Base-by-base conservation (phyloP, 2,888 invertebrate genomes). In the Hyposoter dolosus region DNA sequence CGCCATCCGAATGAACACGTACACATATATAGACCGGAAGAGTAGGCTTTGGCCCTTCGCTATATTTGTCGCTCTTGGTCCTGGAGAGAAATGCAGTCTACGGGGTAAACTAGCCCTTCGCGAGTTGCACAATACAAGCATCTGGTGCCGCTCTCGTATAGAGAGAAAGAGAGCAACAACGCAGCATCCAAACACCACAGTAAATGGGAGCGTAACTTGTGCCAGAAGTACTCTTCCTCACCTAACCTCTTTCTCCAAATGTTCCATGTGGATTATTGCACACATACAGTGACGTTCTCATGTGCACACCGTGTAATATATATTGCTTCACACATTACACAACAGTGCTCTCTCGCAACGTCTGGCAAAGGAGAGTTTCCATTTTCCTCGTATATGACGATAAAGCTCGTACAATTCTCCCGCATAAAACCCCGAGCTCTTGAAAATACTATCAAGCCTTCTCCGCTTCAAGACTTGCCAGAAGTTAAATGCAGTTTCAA, bases 221-320 rank as follows among this genome's bases (percentile, higher is more conserved):
- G 83, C 83, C 82, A 78, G 75, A 86, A 86, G 86, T 86, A 84
- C 86, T 82, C 78, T 81, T 81, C 81, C 68, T 72, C 79, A 69
- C 79, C 32, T 79, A 79, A 60, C 50, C 65, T 75, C 63, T 75
- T 63, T 75, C 69, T 77, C 28, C 74, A 28, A 79, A 72, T 79
- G 63, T 85, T 82, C 56, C 83, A 80, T 65, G 50, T 65, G 72
- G 79, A 47, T 83, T 79, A 80, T 56, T 72, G 69, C 81, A 66
- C 65, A 60, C 45, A 32, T 32, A 56, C 53, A 43, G 28, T 40
- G 23, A 56, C 53, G 15, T n/a, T 32, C 35, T 28, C 28, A 71
- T 32, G 66, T 82, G 76, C 65, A 78, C 66, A 56, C 28, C 71
- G 32, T 66, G 69, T 86, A 81, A 81, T 80, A 68, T 80, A 68